Evolutionary conservation across 1,140 invertebrate genomes (phyloP).

Genomic region (Bombus huntii): DNA sequence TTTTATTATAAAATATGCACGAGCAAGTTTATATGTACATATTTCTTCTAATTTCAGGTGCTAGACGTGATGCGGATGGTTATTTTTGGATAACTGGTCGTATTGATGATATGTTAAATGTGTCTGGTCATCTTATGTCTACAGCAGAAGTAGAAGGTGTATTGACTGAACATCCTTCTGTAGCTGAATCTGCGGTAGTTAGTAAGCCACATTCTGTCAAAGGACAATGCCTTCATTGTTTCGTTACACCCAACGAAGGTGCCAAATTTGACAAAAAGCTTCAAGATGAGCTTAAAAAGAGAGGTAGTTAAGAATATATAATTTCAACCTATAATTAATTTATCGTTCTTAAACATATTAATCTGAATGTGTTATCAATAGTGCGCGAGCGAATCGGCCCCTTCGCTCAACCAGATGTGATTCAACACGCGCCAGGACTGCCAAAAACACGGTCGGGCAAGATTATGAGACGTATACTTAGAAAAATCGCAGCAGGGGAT

Average conservation of each 20-base stretch:
- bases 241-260: conserved; percentile 94
- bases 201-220: conserved; percentile 96
- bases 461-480: conserved; percentile 97
- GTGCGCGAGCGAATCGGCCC: conserved; percentile 97
- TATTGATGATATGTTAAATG: conserved; percentile 99
- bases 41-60: conserved; percentile 85
- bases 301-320: conserved; percentile 79
- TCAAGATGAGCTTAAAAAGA: conserved; percentile 89
- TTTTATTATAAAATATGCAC: neutral
- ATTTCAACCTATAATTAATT: neutral
- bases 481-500: conserved; percentile 96
- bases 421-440: conserved; percentile 95
- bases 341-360: neutral
- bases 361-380: conserved; percentile 66
- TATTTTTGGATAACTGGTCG: conserved; percentile 98
- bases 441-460: conserved; percentile 99
- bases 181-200: conserved; percentile 97
- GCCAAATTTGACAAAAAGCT: conserved; percentile 88
- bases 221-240: conserved; percentile 98
- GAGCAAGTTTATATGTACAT: neutral
- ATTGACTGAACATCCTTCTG: conserved; percentile 90
- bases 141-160: conserved; percentile 98
- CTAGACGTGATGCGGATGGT: conserved; percentile 94
- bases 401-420: conserved; percentile 97
- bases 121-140: conserved; percentile 98